These are phyloP conservation scores for Cheiracanthium punctorium DNA, from an alignment of 2,888 invertebrate species.

Conservation along the genomic window DNA sequence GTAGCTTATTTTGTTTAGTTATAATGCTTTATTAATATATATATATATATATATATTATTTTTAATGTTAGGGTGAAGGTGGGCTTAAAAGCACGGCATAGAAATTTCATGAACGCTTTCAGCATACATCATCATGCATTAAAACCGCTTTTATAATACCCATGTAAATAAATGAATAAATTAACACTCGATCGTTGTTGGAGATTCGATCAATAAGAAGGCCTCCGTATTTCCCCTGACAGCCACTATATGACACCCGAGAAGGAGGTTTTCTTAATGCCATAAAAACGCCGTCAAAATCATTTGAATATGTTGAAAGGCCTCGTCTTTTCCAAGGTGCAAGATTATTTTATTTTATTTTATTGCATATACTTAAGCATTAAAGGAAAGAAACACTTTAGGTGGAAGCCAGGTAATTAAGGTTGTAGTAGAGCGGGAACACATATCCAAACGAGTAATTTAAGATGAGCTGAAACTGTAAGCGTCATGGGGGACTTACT, in stretches of 20 bases:
- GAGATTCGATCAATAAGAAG: background rate
- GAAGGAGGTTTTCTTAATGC: background rate
- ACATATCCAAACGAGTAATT: background rate
- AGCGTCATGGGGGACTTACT: background rate
- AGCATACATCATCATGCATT: no score
- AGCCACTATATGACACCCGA: background rate
- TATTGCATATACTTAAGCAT: background rate
- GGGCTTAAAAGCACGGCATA: no score
- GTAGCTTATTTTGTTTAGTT: no score
- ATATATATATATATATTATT: no score
- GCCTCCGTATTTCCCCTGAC: background rate
- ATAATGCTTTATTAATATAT: no score
- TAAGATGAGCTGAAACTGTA: background rate
- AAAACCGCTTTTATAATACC: background rate
- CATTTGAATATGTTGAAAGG: conserved; percentile 10
- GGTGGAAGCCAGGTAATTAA: background rate
- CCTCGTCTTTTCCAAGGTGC: background rate
- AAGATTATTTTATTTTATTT: background rate
- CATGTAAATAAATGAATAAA: background rate
- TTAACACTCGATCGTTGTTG: background rate
- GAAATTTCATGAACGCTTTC: no score
- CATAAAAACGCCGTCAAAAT: conserved; percentile 10
- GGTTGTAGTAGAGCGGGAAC: background rate
- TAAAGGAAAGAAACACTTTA: background rate
- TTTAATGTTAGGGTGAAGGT: no score